These are phyloP conservation scores for Neoitamus cyanurus DNA, from an alignment of 2,888 invertebrate species.

Conservation along the genomic window DNA sequence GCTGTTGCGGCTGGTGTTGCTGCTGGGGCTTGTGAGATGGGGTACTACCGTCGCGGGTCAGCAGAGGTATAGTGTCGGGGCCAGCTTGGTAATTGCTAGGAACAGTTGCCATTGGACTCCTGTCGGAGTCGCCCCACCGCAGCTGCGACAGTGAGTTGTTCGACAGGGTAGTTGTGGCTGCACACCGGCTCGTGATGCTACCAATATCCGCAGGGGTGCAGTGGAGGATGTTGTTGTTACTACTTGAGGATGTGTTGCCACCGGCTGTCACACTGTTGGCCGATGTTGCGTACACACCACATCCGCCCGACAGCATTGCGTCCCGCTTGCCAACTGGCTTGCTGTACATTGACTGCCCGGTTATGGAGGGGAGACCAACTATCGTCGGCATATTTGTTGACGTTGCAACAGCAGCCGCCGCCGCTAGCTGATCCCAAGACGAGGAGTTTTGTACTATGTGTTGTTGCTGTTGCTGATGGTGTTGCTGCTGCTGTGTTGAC, in stretches of 20 bases:
- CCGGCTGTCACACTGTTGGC: conserved; percentile 20
- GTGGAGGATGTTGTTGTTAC: conserved; percentile 30
- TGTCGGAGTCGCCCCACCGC: conserved; percentile 60
- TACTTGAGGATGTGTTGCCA: conserved; percentile 37
- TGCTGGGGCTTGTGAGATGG: conserved; percentile 21
- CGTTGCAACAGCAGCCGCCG: conserved; percentile 60
- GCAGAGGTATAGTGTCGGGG: conserved; percentile 58
- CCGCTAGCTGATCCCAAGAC: conserved; percentile 63
- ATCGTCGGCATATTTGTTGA: conserved; percentile 52
- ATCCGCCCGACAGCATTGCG: conserved; percentile 66
- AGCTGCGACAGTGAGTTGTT: conserved; percentile 53
- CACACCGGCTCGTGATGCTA: conserved; percentile 34
- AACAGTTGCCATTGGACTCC: conserved; percentile 67
- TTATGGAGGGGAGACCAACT: conserved; percentile 49
- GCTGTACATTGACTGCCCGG: conserved; percentile 52
- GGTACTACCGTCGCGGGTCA: conserved; percentile 50
- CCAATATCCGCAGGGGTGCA: conserved; percentile 46
- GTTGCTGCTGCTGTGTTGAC: conserved; percentile 57
- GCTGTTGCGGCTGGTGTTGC: conserved; percentile 47
- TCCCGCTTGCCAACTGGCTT: conserved; percentile 63
- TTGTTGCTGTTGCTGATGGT: conserved; percentile 55
- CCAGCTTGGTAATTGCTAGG: conserved; percentile 68
- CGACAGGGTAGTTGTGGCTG: conserved; percentile 52
- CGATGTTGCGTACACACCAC: conserved; percentile 52
- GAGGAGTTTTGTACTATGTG: conserved; percentile 58